Conservation (phyloP, 2,797 vertebrate genomes). For the Galago senegalensis region DNA sequence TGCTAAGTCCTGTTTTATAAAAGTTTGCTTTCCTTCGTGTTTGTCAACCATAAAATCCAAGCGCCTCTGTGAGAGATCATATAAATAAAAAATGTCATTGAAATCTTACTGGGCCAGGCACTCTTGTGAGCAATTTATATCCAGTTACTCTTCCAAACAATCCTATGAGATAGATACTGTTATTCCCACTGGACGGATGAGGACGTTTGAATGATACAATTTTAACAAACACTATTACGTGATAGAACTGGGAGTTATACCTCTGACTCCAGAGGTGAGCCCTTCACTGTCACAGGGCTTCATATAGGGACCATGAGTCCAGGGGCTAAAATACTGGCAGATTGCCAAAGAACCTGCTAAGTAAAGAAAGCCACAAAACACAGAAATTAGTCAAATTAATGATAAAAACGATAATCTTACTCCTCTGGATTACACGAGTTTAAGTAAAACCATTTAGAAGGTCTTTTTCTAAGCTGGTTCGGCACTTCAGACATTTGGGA, state of each 20-base stretch:
- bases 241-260: not conserved
- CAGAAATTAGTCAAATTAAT: not conserved
- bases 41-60: not conserved
- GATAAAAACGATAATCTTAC: not conserved
- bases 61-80: not conserved
- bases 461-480: not conserved
- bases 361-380: not conserved
- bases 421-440: not conserved
- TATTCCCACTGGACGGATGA: not conserved
- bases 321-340: not conserved
- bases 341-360: not conserved
- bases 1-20: not conserved
- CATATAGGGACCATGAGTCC: fast-evolving
- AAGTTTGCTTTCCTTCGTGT: not conserved
- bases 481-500: not conserved
- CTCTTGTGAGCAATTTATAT: not conserved
- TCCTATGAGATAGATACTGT: not conserved
- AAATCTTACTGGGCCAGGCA: not conserved
- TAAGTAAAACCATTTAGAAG: not conserved
- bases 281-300: not conserved
- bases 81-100: not conserved
- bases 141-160: not conserved
- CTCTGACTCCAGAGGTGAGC: not conserved
- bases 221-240: not conserved
- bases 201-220: not conserved